Base-by-base conservation (phyloP, 2,113 vertebrate species). In the Martes martes region DNA sequence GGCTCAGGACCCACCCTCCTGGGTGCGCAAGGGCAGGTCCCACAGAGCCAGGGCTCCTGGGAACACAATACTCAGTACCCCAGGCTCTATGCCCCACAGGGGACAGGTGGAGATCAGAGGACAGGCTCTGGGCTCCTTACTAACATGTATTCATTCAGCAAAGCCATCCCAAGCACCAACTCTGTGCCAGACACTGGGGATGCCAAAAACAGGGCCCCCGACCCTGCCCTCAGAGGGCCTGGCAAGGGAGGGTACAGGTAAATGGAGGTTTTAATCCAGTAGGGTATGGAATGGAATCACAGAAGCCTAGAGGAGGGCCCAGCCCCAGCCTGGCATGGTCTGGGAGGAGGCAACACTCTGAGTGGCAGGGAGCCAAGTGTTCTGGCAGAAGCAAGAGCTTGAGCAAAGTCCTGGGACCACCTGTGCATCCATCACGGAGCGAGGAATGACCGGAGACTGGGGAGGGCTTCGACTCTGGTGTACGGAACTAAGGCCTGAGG, bases 131-230 rank as follows among this genome's bases (percentile, higher is more conserved):
- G 95, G 33, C 74, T 90, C 36, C 3, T 69, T 36, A 63, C 82
- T 33, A 0, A 83, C 21, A 0, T 6, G 21, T 2, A 92, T 94
- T 96, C 95, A 94, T 47, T 97, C 92, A 92, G 92, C 97, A 92
- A 93, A 94, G 86, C 55, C 89, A 86, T 96, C 73, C 82, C 33
- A n/a, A 86, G 83, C 67, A 95, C 23, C 26, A 92, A 52, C 55
- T 92, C 79, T 74, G 18, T 88, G 59, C 89, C 81, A 94, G 59
- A 36, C 45, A 76, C 50, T 16, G 8, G 55, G 39, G 55, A 31
- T 76, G 93, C 84, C 94, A 94, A 96, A 94, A 76, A 61, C 24
- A 31, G 23, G 31, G 31, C 52, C 65, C 36, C 89, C 6, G 47
- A 8, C 78, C 50, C 39, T 65, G 50, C 61, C 83, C 24, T 55